Percentiles rank a stretch among this genome's conserved stretches.
phyloP scores from a whole-genome alignment of 2,797 vertebrate genomes.

The Choloepus didactylus region DNA sequence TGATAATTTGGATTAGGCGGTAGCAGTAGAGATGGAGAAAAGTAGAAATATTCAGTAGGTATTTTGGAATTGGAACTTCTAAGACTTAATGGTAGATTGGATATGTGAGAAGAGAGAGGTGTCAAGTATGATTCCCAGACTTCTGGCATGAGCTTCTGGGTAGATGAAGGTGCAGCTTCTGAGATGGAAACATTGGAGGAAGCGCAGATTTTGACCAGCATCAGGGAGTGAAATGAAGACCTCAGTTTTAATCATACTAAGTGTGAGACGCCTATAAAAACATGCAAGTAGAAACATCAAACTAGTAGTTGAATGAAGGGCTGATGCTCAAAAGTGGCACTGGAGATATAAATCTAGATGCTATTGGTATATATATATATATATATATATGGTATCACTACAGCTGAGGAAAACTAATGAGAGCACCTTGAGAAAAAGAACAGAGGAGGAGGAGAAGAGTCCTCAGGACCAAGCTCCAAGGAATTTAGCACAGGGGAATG shows the following conservation, averaged over 20 bases:
- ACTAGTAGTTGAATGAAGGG: background rate
- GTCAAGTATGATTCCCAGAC: conserved; percentile 57
- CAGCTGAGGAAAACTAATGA: background rate
- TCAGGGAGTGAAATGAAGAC: conserved; percentile 57
- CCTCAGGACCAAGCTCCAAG: background rate
- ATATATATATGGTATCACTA: conserved; percentile 9
- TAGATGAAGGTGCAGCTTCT: conserved; percentile 65
- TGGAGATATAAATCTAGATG: conserved; percentile 55
- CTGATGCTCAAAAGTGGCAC: background rate
- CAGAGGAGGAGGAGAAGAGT: background rate
- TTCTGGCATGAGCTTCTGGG: conserved; percentile 66
- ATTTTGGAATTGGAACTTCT: conserved; percentile 67
- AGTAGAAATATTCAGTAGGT: conserved; percentile 62
- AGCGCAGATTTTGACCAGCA: conserved; percentile 53
- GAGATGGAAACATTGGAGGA: conserved; percentile 62
- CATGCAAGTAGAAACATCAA: conserved; percentile 20
- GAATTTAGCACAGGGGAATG: conserved; percentile 3
- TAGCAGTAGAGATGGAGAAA: conserved; percentile 15
- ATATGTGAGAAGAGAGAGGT: conserved; percentile 58
- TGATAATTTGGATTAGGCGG: conserved; percentile 17
- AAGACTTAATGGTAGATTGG: conserved; percentile 62
- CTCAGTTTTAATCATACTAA: conserved; percentile 42
- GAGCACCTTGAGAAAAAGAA: conserved; percentile 8
- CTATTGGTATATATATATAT: background rate
- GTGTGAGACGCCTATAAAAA: conserved; percentile 64